Conservation (phyloP, 2,888 invertebrate species). For the Amblyteles armatorius region DNA sequence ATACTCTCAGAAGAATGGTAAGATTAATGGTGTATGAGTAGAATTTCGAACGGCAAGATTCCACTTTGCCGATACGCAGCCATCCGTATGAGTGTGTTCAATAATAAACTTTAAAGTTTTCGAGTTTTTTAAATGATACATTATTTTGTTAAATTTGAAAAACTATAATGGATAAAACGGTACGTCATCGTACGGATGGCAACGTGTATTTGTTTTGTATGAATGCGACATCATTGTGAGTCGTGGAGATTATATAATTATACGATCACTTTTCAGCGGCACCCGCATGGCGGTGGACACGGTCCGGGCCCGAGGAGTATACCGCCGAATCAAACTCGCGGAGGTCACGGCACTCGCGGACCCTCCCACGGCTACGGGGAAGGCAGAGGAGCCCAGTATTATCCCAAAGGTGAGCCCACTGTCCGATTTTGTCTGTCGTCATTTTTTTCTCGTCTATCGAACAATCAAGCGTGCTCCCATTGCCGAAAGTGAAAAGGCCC, state of each 20-base stretch:
- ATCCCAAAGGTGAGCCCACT: constrained; percentile 88
- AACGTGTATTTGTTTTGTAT: not conserved
- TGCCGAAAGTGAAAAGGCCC: constrained; percentile 26
- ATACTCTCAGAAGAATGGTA: constrained; percentile 95
- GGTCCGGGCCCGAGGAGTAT: constrained; percentile 81
- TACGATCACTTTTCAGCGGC: constrained; percentile 78
- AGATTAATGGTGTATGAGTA: constrained; percentile 61
- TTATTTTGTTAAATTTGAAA: not conserved
- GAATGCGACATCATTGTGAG: not conserved
- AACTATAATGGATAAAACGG: not conserved
- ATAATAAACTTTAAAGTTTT: too few relatives aligned
- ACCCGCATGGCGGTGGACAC: constrained; percentile 82
- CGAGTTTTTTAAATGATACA: not conserved
- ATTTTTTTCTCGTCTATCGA: not conserved
- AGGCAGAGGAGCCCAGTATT: constrained; percentile 89
- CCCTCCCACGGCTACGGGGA: constrained; percentile 90
- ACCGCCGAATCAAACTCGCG: constrained; percentile 78
- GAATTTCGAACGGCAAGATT: constrained; percentile 14
- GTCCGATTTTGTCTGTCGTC: constrained; percentile 4
- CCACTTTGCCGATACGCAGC: not conserved
- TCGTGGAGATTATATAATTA: not conserved
- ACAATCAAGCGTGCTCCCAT: constrained; percentile 36
- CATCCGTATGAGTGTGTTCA: not conserved
- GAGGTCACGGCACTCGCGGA: constrained; percentile 84
- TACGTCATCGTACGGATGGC: too few relatives aligned